Percentiles rank a stretch among this genome's conserved stretches.
Evolutionary conservation across 1,140 invertebrate genomes (phyloP).

Genomic region (Pollicipes pollicipes): DNA sequence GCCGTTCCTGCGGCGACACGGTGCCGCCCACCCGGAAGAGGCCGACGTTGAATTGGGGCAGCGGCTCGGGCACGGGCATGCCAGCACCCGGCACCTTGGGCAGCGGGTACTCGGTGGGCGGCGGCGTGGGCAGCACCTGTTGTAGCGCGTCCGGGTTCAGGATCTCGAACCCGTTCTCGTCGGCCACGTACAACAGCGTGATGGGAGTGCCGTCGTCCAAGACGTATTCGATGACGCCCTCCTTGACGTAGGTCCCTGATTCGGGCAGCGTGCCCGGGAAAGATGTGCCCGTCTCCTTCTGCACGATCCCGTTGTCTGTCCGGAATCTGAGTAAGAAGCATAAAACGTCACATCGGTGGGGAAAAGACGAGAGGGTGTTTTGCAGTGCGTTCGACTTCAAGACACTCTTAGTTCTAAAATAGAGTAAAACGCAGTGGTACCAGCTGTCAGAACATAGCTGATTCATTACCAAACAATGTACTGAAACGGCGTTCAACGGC

Average conservation of each 20-base stretch:
- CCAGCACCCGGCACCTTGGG: background rate
- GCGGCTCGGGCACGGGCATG: background rate
- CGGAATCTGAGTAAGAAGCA: background rate
- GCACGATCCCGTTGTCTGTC: background rate
- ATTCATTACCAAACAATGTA: too few relatives aligned
- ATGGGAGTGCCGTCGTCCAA: background rate
- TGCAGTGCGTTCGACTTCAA: too few relatives aligned
- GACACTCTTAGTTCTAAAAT: background rate
- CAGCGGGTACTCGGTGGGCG: background rate
- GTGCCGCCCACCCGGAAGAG: background rate
- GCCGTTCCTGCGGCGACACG: background rate
- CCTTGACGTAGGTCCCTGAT: background rate
- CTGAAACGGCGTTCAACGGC: too few relatives aligned
- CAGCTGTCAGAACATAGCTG: too few relatives aligned
- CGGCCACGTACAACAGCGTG: background rate
- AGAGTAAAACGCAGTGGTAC: too few relatives aligned
- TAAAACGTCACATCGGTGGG: background rate
- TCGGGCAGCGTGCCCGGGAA: background rate
- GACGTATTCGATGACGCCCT: background rate
- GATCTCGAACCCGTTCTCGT: background rate
- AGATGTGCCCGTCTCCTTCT: background rate
- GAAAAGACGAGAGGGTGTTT: background rate
- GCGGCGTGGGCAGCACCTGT: background rate
- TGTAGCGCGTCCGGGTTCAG: background rate
- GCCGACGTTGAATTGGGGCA: background rate